Percentiles rank a stretch among this genome's conserved stretches.
phyloP scores from a whole-genome alignment of 2,113 vertebrate genomes.

The Nibea coibor region DNA sequence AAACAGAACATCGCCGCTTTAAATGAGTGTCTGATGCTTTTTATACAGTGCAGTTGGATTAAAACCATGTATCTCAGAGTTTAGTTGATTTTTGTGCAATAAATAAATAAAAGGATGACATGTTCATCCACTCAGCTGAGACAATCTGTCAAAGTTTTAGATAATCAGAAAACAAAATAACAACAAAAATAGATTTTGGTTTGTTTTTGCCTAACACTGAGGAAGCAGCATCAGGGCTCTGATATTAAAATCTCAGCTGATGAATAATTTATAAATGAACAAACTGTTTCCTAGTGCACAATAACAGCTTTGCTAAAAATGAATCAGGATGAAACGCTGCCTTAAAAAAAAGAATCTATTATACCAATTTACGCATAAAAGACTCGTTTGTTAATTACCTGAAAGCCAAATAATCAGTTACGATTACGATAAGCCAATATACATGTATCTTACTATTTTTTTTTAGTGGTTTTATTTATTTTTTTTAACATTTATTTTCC shows the following conservation, averaged over 20 bases:
- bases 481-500: background rate
- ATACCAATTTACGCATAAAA: background rate
- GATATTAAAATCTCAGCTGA: background rate
- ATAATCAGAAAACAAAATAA: background rate
- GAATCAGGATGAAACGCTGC: background rate
- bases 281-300: background rate
- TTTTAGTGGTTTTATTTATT: too few relatives aligned
- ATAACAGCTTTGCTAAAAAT: background rate
- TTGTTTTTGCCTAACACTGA: background rate
- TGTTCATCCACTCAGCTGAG: background rate
- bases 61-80: background rate
- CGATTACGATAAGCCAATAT: too few relatives aligned
- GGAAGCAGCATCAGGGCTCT: background rate
- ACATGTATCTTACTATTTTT: background rate
- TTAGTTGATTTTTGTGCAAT: background rate
- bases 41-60: too few relatives aligned
- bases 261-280: background rate
- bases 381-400: background rate
- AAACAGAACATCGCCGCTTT: background rate
- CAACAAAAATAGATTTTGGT: background rate
- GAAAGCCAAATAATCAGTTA: background rate
- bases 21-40: background rate
- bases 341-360: background rate
- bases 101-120: background rate
- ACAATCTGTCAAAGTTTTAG: background rate